Conservation (phyloP, 2,797 vertebrate species). For the Chelon labrosus region DNA sequence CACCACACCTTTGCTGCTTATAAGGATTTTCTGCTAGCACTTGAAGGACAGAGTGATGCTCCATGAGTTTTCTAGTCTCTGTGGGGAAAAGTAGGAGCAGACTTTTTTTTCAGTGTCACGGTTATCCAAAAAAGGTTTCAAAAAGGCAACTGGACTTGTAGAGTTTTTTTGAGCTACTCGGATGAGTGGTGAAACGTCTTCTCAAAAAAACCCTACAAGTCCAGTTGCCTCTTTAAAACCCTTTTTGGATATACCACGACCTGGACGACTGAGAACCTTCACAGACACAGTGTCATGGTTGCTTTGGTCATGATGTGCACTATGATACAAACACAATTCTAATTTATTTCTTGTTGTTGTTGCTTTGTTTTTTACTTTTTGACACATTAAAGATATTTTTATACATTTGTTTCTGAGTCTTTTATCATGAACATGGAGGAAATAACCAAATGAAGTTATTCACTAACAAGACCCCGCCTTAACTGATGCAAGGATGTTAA, state of each 20-base stretch:
- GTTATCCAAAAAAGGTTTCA: too few relatives aligned
- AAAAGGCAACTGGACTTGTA: too few relatives aligned
- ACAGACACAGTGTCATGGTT: conserved; percentile 20
- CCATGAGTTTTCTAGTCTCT: conserved; percentile 5
- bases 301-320: conserved; percentile 62
- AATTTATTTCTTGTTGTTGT: conserved; percentile 63
- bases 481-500: too few relatives aligned
- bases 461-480: too few relatives aligned
- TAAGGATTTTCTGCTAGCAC: conserved; percentile 7
- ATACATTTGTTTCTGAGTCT: conserved; percentile 44
- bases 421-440: neutral
- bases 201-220: too few relatives aligned
- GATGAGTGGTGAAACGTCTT: too few relatives aligned
- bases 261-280: neutral
- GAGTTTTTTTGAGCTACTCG: too few relatives aligned
- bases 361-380: conserved; percentile 68
- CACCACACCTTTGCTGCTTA: conserved; percentile 25
- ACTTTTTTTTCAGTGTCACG: conserved; percentile 8
- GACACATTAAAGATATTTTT: conserved; percentile 83
- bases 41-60: conserved; percentile 20
- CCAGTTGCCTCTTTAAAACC: too few relatives aligned
- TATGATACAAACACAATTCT: conserved; percentile 57
- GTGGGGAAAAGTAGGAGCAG: conserved; percentile 5
- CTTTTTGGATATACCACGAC: too few relatives aligned
- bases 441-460: neutral